Conservation (phyloP, 2,888 invertebrate species). For the Mesorhabditis belari region DNA sequence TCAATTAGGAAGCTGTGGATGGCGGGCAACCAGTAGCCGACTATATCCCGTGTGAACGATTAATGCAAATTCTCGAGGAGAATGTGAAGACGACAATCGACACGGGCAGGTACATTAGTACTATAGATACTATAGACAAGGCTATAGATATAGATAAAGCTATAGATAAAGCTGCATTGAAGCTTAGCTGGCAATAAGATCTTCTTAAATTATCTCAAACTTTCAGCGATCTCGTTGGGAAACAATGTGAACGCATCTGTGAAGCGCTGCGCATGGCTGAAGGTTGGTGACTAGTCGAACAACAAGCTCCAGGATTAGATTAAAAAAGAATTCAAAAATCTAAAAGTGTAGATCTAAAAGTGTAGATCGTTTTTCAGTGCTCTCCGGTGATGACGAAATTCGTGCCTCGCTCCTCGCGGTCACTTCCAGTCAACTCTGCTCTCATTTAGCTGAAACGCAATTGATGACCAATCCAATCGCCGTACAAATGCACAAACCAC, state of each 20-base stretch:
- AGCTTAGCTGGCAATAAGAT: constrained; percentile 24
- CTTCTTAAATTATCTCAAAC: no score
- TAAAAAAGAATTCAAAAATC: neutral
- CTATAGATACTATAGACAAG: neutral
- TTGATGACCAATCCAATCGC: constrained; percentile 39
- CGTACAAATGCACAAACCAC: constrained; percentile 19
- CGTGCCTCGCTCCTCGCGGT: constrained; percentile 26
- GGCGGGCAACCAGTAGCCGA: constrained; percentile 8
- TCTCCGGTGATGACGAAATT: constrained; percentile 32
- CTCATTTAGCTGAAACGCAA: constrained; percentile 40
- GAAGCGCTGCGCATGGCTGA: constrained; percentile 44
- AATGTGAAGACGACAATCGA: constrained; percentile 14
- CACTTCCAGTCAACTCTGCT: constrained; percentile 32
- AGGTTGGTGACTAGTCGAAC: constrained; percentile 13
- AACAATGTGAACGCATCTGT: constrained; percentile 45
- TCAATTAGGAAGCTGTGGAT: constrained; percentile 17
- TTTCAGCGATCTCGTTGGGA: constrained; percentile 5
- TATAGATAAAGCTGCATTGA: no score
- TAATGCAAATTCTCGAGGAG: constrained; percentile 23
- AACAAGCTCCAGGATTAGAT: neutral
- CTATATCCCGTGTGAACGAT: constrained; percentile 17
- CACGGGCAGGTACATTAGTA: constrained; percentile 3
- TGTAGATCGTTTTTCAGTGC: constrained; percentile 4
- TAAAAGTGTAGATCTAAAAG: neutral
- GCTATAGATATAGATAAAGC: no score